Evolutionary conservation across 1,140 invertebrate genomes (phyloP).

Genomic region (silkworm (Bombyx mori)): ASM3026992v2 NC_085107.1:7940501-7941000

Average conservation of each 20-base stretch:
- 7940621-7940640: background rate
- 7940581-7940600: too few relatives aligned
- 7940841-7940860: background rate
- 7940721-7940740: too few relatives aligned
- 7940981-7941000: conserved; percentile 95
- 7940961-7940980: conserved; percentile 96
- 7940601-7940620: too few relatives aligned
- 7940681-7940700: too few relatives aligned
- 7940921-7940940: conserved; percentile 94
- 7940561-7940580: too few relatives aligned
- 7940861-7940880: conserved; percentile 85
- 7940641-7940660: too few relatives aligned
- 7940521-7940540: too few relatives aligned
- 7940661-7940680: too few relatives aligned
- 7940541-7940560: too few relatives aligned
- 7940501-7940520: too few relatives aligned
- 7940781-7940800: background rate
- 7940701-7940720: too few relatives aligned
- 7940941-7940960: conserved; percentile 94
- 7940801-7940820: background rate
- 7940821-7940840: background rate
- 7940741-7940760: background rate
- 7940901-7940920: conserved; percentile 91
- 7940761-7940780: background rate
- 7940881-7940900: conserved; percentile 91